These are phyloP conservation scores for Cactoblastis cactorum DNA, from an alignment of 2,888 invertebrate species.

Conservation along the genomic window DNA sequence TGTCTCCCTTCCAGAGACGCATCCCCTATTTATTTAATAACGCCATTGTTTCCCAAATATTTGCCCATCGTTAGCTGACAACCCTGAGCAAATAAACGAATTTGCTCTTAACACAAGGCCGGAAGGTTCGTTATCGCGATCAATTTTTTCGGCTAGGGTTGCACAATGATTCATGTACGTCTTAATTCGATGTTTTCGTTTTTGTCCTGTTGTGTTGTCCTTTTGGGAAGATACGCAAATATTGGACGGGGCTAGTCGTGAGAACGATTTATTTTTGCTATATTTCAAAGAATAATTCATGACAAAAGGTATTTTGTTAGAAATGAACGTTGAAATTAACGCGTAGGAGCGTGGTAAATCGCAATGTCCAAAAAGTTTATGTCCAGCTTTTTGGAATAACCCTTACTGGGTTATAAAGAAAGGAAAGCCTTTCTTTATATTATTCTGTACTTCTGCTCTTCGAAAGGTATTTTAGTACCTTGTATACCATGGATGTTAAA, in stretches of 20 bases:
- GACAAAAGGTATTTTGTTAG: no score
- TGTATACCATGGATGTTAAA: no score
- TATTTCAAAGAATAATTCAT: background rate
- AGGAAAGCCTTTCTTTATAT: no score
- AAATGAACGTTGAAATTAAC: no score
- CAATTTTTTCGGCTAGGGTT: background rate
- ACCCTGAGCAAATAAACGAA: conserved; percentile 13
- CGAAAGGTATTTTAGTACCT: no score
- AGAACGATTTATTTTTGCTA: background rate
- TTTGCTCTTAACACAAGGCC: background rate
- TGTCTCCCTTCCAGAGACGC: conserved; percentile 28
- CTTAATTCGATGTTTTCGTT: conserved; percentile 13
- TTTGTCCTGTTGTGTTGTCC: conserved; percentile 7
- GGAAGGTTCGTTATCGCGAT: background rate
- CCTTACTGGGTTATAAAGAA: no score
- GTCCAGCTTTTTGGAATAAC: no score
- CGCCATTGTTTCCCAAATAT: conserved; percentile 52
- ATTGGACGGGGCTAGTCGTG: background rate
- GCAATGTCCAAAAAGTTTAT: no score
- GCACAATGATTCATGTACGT: conserved; percentile 8
- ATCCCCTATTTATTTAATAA: conserved; percentile 50
- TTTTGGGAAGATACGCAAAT: conserved; percentile 9
- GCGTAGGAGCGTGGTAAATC: background rate
- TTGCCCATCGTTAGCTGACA: conserved; percentile 53
- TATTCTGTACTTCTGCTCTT: no score